These are phyloP conservation scores for Rhinoptilus africanus DNA, from an alignment of 2,113 vertebrate genomes.

Conservation along the genomic window DNA sequence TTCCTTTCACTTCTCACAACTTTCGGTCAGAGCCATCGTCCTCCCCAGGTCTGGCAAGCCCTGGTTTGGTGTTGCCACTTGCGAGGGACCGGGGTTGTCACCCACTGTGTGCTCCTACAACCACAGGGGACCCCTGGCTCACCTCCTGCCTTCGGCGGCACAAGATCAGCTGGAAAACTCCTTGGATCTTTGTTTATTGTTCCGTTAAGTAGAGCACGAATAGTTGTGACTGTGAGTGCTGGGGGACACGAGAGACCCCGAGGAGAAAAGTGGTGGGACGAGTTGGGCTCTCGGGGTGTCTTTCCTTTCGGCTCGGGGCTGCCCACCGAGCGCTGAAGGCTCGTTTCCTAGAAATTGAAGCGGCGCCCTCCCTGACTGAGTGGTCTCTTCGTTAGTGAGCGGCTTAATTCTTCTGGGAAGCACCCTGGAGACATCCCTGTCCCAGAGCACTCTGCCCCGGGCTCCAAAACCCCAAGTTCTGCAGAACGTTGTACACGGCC, in stretches of 20 bases:
- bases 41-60: accelerated
- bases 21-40: not conserved
- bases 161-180: not conserved
- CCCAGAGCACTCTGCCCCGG: not conserved
- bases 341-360: not conserved
- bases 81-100: accelerated
- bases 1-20: not conserved
- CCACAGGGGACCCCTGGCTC: accelerated
- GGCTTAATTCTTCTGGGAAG: not conserved
- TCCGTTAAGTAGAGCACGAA: accelerated
- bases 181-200: accelerated
- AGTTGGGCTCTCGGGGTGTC: not conserved
- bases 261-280: accelerated
- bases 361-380: accelerated
- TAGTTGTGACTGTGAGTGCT: not conserved
- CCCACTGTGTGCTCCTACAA: accelerated
- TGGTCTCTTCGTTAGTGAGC: not conserved
- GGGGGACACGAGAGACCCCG: accelerated
- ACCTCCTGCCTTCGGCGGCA: not conserved
- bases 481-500: accelerated
- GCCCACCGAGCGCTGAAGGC: not conserved
- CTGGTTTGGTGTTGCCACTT: accelerated
- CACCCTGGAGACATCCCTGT: not conserved
- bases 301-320: not conserved
- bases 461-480: not conserved